These are phyloP conservation scores for Drosophila pseudotakahashii DNA, from an alignment of 2,888 invertebrate genomes.

Conservation along the genomic window DNA sequence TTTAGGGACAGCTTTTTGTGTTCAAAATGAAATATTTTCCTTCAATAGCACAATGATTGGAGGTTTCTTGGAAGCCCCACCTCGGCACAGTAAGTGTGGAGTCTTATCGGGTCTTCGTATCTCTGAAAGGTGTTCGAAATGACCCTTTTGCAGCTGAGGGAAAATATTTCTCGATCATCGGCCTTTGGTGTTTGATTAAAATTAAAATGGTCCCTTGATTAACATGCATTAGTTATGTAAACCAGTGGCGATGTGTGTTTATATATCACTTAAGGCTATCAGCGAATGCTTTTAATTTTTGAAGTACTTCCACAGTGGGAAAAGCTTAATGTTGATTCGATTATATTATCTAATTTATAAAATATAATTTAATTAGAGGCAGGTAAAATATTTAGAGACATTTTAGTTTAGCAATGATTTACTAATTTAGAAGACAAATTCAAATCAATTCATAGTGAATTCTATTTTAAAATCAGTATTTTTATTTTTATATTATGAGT, in stretches of 20 bases:
- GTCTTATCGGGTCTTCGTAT: constrained; percentile 15
- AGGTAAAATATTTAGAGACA: too few relatives aligned
- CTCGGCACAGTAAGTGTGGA: constrained; percentile 13
- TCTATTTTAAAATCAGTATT: too few relatives aligned
- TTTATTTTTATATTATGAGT: too few relatives aligned
- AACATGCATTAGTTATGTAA: constrained; percentile 79
- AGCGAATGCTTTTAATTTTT: constrained; percentile 11
- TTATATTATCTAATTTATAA: background rate
- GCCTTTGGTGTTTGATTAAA: constrained; percentile 48
- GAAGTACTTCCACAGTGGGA: constrained; percentile 11
- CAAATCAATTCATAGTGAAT: too few relatives aligned
- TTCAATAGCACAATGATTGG: background rate
- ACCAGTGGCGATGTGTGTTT: constrained; percentile 48
- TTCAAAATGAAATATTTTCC: constrained; percentile 19
- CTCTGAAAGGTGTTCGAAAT: constrained; percentile 29
- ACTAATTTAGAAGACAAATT: too few relatives aligned
- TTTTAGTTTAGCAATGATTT: too few relatives aligned
- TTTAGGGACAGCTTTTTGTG: constrained; percentile 1
- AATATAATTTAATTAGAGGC: too few relatives aligned
- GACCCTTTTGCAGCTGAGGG: constrained; percentile 19
- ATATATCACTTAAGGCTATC: constrained; percentile 30
- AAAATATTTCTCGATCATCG: constrained; percentile 19
- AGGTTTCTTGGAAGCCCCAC: constrained; percentile 28
- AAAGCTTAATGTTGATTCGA: constrained; percentile 1
- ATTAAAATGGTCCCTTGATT: constrained; percentile 59